These are phyloP conservation scores for Frankliniella intonsa DNA, from an alignment of 2,888 invertebrate genomes.

Conservation along the genomic window DNA sequence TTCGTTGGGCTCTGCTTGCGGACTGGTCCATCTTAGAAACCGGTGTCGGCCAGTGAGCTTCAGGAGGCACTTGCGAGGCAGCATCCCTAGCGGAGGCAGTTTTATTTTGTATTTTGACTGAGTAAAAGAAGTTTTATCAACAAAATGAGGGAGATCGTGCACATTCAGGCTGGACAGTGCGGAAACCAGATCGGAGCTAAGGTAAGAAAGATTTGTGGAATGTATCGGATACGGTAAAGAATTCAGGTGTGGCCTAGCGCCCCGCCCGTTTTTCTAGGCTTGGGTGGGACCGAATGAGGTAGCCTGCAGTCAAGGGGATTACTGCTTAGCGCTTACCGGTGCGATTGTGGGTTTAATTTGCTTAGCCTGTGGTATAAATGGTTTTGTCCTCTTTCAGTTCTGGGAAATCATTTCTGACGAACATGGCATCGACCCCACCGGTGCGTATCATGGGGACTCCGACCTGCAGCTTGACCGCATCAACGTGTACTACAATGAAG, in stretches of 20 bases:
- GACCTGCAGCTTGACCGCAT: conserved; percentile 61
- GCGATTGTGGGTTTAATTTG: neutral
- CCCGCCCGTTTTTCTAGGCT: neutral
- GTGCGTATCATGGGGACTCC: conserved; percentile 57
- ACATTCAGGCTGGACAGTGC: conserved; percentile 91
- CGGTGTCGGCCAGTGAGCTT: neutral
- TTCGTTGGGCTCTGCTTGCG: neutral
- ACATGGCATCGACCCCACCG: conserved; percentile 60
- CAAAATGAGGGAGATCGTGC: conserved; percentile 94
- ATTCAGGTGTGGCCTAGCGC: no score
- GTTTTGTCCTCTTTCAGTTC: conserved; percentile 51
- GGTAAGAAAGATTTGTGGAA: conserved; percentile 51
- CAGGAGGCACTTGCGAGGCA: neutral
- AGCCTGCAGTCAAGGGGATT: neutral
- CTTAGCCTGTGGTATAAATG: conserved; percentile 42
- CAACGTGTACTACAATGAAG: conserved; percentile 62
- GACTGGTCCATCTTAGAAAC: neutral
- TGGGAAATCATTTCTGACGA: conserved; percentile 57
- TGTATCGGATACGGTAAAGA: neutral
- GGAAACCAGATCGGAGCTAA: conserved; percentile 96
- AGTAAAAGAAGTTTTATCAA: conserved; percentile 26
- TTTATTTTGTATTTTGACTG: neutral
- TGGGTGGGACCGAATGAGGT: neutral
- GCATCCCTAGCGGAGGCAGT: neutral
- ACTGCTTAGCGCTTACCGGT: neutral